phyloP scores from a whole-genome alignment of 1,140 invertebrate genomes.

The Drosophila nikananu region DNA sequence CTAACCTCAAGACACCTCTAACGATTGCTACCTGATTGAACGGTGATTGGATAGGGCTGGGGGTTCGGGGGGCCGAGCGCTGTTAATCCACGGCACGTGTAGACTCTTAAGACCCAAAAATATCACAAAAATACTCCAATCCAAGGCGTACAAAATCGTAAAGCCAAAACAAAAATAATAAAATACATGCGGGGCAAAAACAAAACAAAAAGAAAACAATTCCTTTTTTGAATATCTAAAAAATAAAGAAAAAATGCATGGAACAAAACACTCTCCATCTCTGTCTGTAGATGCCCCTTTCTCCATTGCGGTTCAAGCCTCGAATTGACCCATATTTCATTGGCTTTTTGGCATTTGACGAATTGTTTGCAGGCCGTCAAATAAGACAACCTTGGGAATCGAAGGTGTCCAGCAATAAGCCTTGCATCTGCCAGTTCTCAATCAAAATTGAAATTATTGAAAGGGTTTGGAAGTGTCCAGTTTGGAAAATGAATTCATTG shows the following conservation, averaged over 20 bases:
- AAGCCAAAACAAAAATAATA: slow-evolving; percentile 27
- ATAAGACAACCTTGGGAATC: slow-evolving; percentile 31
- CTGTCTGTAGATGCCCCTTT: slow-evolving; percentile 23
- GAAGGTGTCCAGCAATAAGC: slow-evolving; percentile 2
- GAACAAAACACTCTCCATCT: slow-evolving; percentile 36
- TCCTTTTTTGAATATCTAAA: slow-evolving; percentile 12
- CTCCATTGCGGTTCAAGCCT: slow-evolving; percentile 32
- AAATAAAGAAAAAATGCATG: slow-evolving; percentile 1
- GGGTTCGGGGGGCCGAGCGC: slow-evolving; percentile 9
- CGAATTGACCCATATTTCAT: slow-evolving; percentile 42
- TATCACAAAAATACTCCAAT: slow-evolving; percentile 33
- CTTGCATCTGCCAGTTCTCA: slow-evolving; percentile 21
- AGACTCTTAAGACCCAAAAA: slow-evolving; percentile 64
- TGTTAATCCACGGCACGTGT: slow-evolving; percentile 77
- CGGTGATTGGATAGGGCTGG: slow-evolving; percentile 29
- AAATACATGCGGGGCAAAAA: neutral
- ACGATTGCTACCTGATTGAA: slow-evolving; percentile 27
- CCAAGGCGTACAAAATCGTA: slow-evolving; percentile 26
- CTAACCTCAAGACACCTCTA: slow-evolving; percentile 38
- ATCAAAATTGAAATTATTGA: slow-evolving; percentile 11
- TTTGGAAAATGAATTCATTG: neutral
- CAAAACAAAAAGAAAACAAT: slow-evolving; percentile 13
- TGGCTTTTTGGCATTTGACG: slow-evolving; percentile 37
- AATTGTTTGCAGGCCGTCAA: slow-evolving; percentile 28
- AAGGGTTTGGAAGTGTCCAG: neutral